Evolutionary conservation across 2,888 invertebrate genomes (phyloP), one percentile per base, ranked within the genome.

Genomic region (Aphidoletes aphidimyza): DNA sequence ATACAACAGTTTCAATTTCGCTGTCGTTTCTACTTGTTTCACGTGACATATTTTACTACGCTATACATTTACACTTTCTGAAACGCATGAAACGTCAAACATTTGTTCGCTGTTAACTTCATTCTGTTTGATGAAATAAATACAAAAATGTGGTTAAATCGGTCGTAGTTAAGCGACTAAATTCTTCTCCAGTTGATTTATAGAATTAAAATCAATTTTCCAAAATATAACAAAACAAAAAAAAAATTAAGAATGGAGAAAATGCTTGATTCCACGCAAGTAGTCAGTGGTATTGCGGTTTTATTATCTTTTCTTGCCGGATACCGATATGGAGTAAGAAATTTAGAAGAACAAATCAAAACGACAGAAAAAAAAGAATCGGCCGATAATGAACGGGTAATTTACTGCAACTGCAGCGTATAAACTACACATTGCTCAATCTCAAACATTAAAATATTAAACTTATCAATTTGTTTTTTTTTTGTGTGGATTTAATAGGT

Each of bases 271-370:
- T 81, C 81, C 36, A 81, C 88, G 45, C 90, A 90, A 87, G 86
- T 90, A 17, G 87, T 90, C 54, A 90, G 89, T 87, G 90, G 90
- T 9, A 85, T 90, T 83, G 89, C 90, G 45, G 88, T 90, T 85
- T 87, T 90, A 85, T 86, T 90, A n/a, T 89, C 90, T 45, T 90
- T 90, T 85, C 90, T 88, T 83, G 90, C 89, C 14, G 90, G 90
- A 17, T 90, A 90, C 86, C 89, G 89, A 85, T 90, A 90, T 86
- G 90, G 89, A 11, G 85, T 88, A 8, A 39, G 88, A 49, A 86
- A 83, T 85, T 84, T 30, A 6, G 19, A n/a, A 34, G 47, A 39
- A 83, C 83, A 83, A 47, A 78, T 0, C 37, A 36, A 45, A 84
- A 83, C 85, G 85, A 83, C 11, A 84, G 78, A 30, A 34, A 84